phyloP scores from a whole-genome alignment of 2,888 invertebrate species.

The Loripinus fragilis region DNA sequence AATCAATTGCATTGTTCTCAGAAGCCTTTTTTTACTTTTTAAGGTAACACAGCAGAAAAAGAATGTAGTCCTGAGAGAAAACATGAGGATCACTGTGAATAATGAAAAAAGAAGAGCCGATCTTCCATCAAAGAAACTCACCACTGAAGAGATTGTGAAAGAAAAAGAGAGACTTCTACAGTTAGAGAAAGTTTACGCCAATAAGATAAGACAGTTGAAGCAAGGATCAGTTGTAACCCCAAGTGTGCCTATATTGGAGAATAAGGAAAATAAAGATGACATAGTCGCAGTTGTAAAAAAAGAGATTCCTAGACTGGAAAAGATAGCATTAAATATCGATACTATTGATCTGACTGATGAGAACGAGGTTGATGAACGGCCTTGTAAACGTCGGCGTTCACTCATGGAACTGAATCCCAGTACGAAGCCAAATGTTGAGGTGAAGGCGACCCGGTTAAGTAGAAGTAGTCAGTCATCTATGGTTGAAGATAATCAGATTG shows the following conservation, averaged over 20 bases:
- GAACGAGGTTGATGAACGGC: constrained; percentile 45
- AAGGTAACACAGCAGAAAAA: not conserved
- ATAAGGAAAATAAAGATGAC: constrained; percentile 2
- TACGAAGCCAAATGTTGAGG: constrained; percentile 67
- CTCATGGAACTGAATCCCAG: constrained; percentile 70
- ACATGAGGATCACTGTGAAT: constrained; percentile 22
- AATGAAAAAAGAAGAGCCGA: not conserved
- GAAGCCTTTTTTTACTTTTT: not conserved
- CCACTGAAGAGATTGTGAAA: constrained; percentile 46
- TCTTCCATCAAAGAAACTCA: not conserved
- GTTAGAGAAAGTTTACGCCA: constrained; percentile 68
- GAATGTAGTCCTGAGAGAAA: not conserved
- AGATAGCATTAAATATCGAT: constrained; percentile 54
- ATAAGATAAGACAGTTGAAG: constrained; percentile 68
- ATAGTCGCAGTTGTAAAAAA: constrained; percentile 17
- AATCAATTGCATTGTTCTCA: no score
- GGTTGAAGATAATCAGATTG: constrained; percentile 29
- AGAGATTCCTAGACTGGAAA: constrained; percentile 60
- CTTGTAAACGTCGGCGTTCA: constrained; percentile 59
- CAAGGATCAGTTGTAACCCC: constrained; percentile 32
- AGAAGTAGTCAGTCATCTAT: constrained; percentile 20
- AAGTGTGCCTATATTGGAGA: constrained; percentile 20
- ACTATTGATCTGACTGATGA: constrained; percentile 53
- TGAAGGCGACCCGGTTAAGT: constrained; percentile 27
- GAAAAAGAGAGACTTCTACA: constrained; percentile 70